Conservation (phyloP, 2,797 vertebrate species). For the Lepus oiostolus region DNA sequence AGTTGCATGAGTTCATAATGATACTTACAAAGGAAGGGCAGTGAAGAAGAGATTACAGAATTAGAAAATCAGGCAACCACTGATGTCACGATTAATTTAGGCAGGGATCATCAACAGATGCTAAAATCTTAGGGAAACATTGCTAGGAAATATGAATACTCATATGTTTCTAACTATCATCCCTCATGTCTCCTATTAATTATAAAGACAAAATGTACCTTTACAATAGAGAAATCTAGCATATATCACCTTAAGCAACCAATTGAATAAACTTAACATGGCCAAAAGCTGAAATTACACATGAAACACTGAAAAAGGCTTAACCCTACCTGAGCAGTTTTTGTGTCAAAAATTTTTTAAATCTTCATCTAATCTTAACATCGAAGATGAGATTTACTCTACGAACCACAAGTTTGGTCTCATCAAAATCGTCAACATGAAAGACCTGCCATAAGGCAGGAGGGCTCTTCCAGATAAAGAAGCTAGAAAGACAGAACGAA, state of each 20-base stretch:
- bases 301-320: not conserved
- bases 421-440: not conserved
- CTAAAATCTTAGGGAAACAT: not conserved
- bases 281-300: not conserved
- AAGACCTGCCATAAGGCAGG: not conserved
- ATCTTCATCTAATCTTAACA: not conserved
- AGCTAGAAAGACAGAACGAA: not conserved
- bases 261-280: slow-evolving; percentile 36
- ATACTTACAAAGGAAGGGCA: not conserved
- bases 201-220: slow-evolving; percentile 9
- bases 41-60: slow-evolving; percentile 14
- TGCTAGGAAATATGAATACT: slow-evolving; percentile 22
- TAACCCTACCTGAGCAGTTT: not conserved
- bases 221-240: slow-evolving; percentile 7
- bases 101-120: not conserved
- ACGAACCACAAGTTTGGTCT: not conserved
- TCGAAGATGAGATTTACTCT: not conserved
- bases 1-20: not conserved
- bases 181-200: slow-evolving; percentile 15
- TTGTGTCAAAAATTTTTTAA: not conserved
- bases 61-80: slow-evolving; percentile 14
- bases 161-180: not conserved
- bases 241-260: not conserved
- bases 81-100: slow-evolving; percentile 36
- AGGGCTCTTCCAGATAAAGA: not conserved